These are phyloP conservation scores for Nomada lathburiana DNA, from an alignment of 2,888 invertebrate species.

Conservation along the genomic window DNA sequence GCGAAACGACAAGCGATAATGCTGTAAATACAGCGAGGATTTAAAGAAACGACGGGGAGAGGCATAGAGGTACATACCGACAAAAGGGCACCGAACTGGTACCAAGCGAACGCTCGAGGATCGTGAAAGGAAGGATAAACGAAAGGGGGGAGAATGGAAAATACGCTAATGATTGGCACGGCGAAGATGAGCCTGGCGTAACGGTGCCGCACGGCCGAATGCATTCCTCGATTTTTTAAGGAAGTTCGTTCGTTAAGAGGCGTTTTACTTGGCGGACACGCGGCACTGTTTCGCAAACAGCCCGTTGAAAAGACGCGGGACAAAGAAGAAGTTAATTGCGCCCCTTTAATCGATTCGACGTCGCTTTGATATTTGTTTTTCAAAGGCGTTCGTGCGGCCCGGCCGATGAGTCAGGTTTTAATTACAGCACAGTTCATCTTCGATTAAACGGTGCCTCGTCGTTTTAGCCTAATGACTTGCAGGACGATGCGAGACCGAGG, in stretches of 20 bases:
- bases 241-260: slow-evolving; percentile 51
- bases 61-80: slow-evolving; percentile 9
- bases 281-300: slow-evolving; percentile 54
- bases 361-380: slow-evolving; percentile 67
- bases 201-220: slow-evolving; percentile 38
- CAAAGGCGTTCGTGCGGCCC: slow-evolving; percentile 53
- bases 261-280: slow-evolving; percentile 50
- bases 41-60: slow-evolving; percentile 31
- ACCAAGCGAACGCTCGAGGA: slow-evolving; percentile 1
- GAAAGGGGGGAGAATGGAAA: slow-evolving; percentile 15
- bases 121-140: slow-evolving; percentile 26
- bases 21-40: slow-evolving; percentile 20
- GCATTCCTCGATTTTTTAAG: slow-evolving; percentile 37
- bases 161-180: slow-evolving; percentile 52
- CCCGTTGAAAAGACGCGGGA: slow-evolving; percentile 48
- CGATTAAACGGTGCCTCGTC: slow-evolving; percentile 63
- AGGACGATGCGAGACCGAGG: slow-evolving; percentile 47
- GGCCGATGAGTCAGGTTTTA: slow-evolving; percentile 71
- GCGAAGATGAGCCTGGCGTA: slow-evolving; percentile 28
- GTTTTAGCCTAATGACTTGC: slow-evolving; percentile 68
- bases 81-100: slow-evolving; percentile 25
- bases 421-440: slow-evolving; percentile 68
- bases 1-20: slow-evolving; percentile 18
- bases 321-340: slow-evolving; percentile 61
- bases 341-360: slow-evolving; percentile 59